Evolutionary conservation across 2,797 vertebrate genomes (phyloP).

Genomic region (Gephyroberyx darwinii): DNA sequence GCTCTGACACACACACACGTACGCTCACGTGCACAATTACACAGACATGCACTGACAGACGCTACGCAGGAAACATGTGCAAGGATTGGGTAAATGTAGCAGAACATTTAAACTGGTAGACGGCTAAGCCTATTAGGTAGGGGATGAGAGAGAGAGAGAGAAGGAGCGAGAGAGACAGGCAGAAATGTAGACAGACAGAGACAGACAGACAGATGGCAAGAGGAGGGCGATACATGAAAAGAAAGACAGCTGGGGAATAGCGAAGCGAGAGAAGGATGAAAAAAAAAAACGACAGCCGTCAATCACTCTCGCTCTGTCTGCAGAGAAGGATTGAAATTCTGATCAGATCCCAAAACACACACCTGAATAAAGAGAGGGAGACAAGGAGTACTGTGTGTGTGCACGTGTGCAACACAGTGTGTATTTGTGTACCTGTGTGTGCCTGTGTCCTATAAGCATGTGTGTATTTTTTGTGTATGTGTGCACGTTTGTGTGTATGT

Average conservation of each 20-base stretch:
- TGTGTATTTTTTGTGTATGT: not conserved
- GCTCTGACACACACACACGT: not conserved
- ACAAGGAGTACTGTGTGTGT: constrained; percentile 14
- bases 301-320: constrained; percentile 47
- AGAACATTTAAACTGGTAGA: not conserved
- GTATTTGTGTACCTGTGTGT: not conserved
- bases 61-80: too few species aligned
- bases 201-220: constrained; percentile 15
- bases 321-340: constrained; percentile 48
- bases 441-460: not conserved
- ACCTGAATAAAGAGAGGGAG: constrained; percentile 31
- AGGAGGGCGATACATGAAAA: constrained; percentile 25
- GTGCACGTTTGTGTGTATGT: not conserved
- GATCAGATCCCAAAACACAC: constrained; percentile 49
- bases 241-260: constrained; percentile 51
- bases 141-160: not conserved
- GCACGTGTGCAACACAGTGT: not conserved
- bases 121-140: not conserved
- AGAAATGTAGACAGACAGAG: constrained; percentile 14
- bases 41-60: not conserved
- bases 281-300: constrained; percentile 46
- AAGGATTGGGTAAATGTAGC: not conserved
- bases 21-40: not conserved
- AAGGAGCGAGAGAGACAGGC: not conserved
- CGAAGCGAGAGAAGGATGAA: constrained; percentile 5